Evolutionary conservation across 2,797 vertebrate genomes (phyloP).

Genomic region (Sphenopsis melanotis): DNA sequence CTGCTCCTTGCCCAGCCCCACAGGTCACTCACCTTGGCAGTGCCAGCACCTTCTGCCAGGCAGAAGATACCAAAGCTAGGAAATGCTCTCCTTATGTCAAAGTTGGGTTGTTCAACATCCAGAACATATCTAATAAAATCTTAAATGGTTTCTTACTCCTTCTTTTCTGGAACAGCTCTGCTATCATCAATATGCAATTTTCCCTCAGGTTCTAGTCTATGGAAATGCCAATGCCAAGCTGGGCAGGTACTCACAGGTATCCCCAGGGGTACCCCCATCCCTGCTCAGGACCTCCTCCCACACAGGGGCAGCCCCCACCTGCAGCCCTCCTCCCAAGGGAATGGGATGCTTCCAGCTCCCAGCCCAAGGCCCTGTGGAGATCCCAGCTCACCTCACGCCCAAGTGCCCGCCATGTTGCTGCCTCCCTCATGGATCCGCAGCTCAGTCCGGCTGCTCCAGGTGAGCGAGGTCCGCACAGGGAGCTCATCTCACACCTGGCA

Average conservation of each 20-base stretch:
- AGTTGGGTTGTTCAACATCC: not conserved
- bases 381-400: not conserved
- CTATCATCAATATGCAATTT: not conserved
- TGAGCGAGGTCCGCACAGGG: accelerated
- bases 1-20: too few species aligned
- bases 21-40: too few species aligned
- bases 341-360: accelerated
- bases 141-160: not conserved
- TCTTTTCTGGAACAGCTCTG: not conserved
- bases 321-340: not conserved
- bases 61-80: not conserved
- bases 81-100: not conserved
- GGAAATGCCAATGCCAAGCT: not conserved
- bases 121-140: not conserved
- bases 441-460: accelerated
- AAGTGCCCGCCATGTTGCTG: accelerated
- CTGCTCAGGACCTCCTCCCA: not conserved
- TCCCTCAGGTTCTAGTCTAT: not conserved
- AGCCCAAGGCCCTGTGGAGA: accelerated
- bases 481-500: not conserved
- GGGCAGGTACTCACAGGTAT: accelerated
- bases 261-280: not conserved
- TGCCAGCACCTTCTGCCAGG: not conserved
- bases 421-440: accelerated
- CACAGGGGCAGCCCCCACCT: not conserved